Conservation (phyloP, 2,113 vertebrate genomes). For the Callaeas wilsoni region DNA sequence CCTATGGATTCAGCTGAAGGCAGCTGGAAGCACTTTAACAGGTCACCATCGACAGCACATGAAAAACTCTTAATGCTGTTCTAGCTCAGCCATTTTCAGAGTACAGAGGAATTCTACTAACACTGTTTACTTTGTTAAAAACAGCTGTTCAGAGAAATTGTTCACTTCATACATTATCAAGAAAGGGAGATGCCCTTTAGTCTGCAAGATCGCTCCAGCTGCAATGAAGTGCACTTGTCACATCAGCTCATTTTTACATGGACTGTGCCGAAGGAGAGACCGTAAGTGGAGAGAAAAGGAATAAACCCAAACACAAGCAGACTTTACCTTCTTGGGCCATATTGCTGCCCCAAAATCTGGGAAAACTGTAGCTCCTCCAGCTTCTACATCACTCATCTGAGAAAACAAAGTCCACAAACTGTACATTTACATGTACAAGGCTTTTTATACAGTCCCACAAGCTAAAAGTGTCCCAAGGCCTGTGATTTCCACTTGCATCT, state of each 20-base stretch:
- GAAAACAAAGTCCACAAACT: slow-evolving; percentile 32
- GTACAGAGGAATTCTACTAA: not conserved
- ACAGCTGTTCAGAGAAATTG: not conserved
- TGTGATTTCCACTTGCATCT: not conserved
- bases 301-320: not conserved
- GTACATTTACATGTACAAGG: not conserved
- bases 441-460: not conserved
- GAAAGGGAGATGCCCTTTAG: not conserved
- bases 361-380: slow-evolving; percentile 95
- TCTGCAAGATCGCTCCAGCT: not conserved
- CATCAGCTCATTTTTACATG: not conserved
- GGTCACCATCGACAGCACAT: not conserved
- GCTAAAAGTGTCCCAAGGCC: not conserved
- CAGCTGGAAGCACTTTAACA: not conserved
- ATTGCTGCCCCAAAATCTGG: slow-evolving; percentile 94
- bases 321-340: slow-evolving; percentile 87
- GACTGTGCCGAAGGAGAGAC: not conserved
- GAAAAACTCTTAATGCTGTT: not conserved
- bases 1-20: not conserved
- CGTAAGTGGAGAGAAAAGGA: not conserved
- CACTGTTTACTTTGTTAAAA: not conserved
- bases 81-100: not conserved
- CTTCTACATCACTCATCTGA: slow-evolving; percentile 97
- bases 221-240: not conserved
- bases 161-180: not conserved